Base-by-base conservation (phyloP, 2,113 vertebrate species). In the Cromileptes altivelis region DNA sequence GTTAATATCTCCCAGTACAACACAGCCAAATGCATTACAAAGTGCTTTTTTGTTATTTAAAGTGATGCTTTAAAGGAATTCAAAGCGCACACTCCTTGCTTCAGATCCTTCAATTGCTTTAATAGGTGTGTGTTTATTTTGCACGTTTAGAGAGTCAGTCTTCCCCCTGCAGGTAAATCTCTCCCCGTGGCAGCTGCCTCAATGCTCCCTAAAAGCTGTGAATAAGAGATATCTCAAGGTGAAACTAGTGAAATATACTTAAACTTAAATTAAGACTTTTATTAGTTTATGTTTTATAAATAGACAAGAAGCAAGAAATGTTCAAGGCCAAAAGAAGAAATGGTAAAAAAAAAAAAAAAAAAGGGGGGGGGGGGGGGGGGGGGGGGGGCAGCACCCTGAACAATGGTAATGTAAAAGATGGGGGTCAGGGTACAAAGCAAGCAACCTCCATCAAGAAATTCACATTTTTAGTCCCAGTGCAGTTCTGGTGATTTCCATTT, bases 11-110 rank as follows among this genome's bases (percentile, higher is more conserved):
- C 37, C 19, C 21, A 64, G 9, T 23, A 42, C 33, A 23, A 47
- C 3, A 53, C 19, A 27, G 42, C 12, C 13, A 33, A 69, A 70
- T 30, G 42, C 33, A 4, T 18, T 49, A 18, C 45, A 67, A 56
- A 70, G 52, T 56, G 52, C 67, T 40, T 56, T 70, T 56, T 15
- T 30, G 52, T 23, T 37, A 6, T 30, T 12, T 53, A 3, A 70
- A 70, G 19, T 37, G 0, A 40, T 10, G 52, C 68, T 23, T 55
- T 8, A 58, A 47, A 73, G 55, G 17, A 30, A 27, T 47, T 45
- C 70, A 63, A 72, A 74, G 37, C 47, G 37, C n/a, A 47, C 56
- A 49, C 23, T 72, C 11, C 53, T 25, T 58, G 17, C 40, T 55
- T 71, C 1, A 13, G 55, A 40, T 5, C 6, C 3, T n/a, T 75